Base-by-base conservation (phyloP, 2,113 vertebrate species). In the Charina bottae region DNA sequence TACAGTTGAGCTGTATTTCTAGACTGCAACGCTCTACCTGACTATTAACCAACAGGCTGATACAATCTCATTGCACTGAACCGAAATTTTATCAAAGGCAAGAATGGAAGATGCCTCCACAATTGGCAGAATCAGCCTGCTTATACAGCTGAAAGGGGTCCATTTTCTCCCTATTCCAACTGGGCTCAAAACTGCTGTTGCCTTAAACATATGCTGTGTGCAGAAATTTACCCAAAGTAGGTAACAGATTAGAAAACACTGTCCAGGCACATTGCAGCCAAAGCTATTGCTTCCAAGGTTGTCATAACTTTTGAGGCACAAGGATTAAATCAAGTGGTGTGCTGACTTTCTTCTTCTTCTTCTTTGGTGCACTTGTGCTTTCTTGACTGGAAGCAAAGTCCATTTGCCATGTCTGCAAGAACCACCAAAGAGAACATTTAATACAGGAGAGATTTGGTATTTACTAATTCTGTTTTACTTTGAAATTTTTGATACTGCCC, bases 301-400 rank as follows among this genome's bases (percentile, higher is more conserved):
- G 92, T 93, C 90, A 96, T 72, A 19, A 94, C 60, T 95, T 94
- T 90, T 89, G 93, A 94, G 54, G 0, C 1, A 90, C 94, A 92
- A 93, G 90, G 93, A 93, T 89, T 59, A 60, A 91, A 91, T 92
- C 89, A 94, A 96, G 90, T 95, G 97, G 96, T 90, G 97, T 94
- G 37, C 96, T 97, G 97, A 97, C 90, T 94, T 98, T 97, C 95
- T 93, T 78, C 8, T 37, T 97, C 96, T 93, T 98, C 97, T 97
- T 98, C 94, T 60, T 59, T 21, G 93, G 88, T 93, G 85, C 92
- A 90, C 54, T 92, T 92, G 91, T 92, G 92, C 96, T 96, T 93
- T 97, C 96, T 94, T 98, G 97, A 95, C 96, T 96, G 93, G 78
- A 92, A 0, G 85, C 85, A 92, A 95, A 93, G 94, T 95, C 94